These are phyloP conservation scores for Stegodyphus dumicola DNA, from an alignment of 1,140 invertebrate species.

Conservation along the genomic window DNA sequence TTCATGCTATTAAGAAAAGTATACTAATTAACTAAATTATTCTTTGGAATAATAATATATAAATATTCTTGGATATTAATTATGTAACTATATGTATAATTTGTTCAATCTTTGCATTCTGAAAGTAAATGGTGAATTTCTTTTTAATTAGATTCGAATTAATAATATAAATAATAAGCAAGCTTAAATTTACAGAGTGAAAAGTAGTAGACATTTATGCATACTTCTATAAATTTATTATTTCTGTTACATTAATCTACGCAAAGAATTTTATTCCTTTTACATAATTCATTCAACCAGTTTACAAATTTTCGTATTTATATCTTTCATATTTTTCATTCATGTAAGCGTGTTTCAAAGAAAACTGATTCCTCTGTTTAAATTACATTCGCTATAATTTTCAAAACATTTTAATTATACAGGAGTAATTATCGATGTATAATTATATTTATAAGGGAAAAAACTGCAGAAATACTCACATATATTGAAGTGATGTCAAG, in stretches of 20 bases:
- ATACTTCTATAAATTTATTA: background rate
- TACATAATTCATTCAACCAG: background rate
- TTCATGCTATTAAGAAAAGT: no score
- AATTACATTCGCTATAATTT: no score
- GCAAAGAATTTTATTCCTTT: background rate
- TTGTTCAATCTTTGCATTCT: no score
- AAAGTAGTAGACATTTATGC: background rate
- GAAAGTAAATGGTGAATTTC: no score
- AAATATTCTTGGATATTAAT: no score
- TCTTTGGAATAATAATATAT: no score
- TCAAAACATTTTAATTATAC: background rate
- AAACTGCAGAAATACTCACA: conserved; percentile 68
- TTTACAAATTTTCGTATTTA: background rate
- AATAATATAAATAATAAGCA: no score
- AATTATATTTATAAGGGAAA: background rate
- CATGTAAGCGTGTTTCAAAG: background rate
- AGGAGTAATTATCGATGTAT: background rate
- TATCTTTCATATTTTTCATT: no score
- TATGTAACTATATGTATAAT: no score
- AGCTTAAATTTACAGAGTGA: no score
- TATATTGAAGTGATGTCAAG: conserved; percentile 69
- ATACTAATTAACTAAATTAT: no score
- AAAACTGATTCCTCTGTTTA: background rate
- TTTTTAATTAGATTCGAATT: no score
- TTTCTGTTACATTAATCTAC: background rate